Evolutionary conservation across 2,113 vertebrate genomes (phyloP), one percentile per base, ranked within the genome.

Genomic region (Coregonus clupeaformis): DNA sequence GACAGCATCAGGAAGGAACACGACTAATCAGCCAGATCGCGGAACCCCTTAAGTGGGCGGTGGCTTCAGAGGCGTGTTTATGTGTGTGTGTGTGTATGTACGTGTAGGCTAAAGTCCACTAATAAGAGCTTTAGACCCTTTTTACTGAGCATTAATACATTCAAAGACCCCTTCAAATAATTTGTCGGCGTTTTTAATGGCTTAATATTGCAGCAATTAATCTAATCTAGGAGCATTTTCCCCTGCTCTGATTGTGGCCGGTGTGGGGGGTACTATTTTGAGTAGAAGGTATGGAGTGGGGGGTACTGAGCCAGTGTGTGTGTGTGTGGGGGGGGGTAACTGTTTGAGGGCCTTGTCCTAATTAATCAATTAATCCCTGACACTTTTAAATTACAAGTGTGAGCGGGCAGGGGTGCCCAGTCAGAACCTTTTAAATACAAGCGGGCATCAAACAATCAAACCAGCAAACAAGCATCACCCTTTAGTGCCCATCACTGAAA

Each of bases 61-160:
- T 14, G 49, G 73, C 86, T 86, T 85, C 77, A 66, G 76, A 78
- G 82, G 49, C 16, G 77, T 85, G 9, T 12, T 42, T 42, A 42
- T 42, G 36, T 42, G 79, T 11, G 24, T 85, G 75, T 71, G 36
- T 42, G 36, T 42, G 9, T 52, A 2, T 27, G 27, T 27, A 2
- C 2, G 27, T 27, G 27, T 27, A 93, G 80, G 85, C 49, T 87
- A 92, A 92, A 91, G 88, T 83, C 89, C 91, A 91, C 90, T 95
- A 94, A 94, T 92, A 90, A 80, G 91, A 91, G 90, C 92, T 94
- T 36, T 93, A 86, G 94, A 88, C 87, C 88, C 76, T 88, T 89
- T 92, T 93, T 93, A 93, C 91, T 87, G 85, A 91, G 90, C 84
- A 89, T 89, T 89, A 94, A 92, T 92, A 92, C 91, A 92, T 90